Base-by-base conservation (phyloP, 1,140 invertebrate genomes). In the Drosophila ercepeae region DNA sequence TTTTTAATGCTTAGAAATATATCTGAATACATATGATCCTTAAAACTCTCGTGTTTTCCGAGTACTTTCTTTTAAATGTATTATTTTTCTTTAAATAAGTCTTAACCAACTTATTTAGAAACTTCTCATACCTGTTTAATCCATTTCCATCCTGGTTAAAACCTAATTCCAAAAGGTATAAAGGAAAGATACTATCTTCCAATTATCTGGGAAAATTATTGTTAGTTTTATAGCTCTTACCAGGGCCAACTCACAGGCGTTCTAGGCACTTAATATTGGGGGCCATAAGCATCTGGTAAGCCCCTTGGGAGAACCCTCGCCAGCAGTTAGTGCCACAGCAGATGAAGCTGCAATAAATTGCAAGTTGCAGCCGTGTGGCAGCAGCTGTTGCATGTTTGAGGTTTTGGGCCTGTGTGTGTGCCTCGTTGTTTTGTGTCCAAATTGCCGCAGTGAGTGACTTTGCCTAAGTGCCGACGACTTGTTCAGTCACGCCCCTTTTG, bases 321-420 rank as follows among this genome's bases (percentile, higher is more conserved):
- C 44, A 11, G 64, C 60, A 67, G 61, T 53, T 45, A 44, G 60
- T 67, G 61, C 58, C 34, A 13, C 8, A 13, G 64, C 61, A 68
- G 64, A 68, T 68, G 71, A 63, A 60, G 49, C 65, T 27, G 65
- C 77, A 81, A 81, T 81, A 82, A 81, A 81, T 82, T 82, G 77
- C 78, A 72, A 67, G 67, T 58, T 76, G 77, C 73, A 77, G 63
- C 58, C 71, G 50, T 21, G 36, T 39, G 36, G 77, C 55, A 42
- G 76, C 77, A 79, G 76, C 71, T 79, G 76, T 81, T 79, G 64
- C 77, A 79, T 75, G 49, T 78, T 68, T 68, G 61, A 67, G 65
- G 60, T 65, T 52, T 39, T 39, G 14, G 16, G 32, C 13, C 14
- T 23, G n/a, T 39, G 36, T 57, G 70, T 27, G 25, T 53, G 63